phyloP scores from a whole-genome alignment of 1,140 invertebrate genomes.

The Coptotermes formosanus region DNA sequence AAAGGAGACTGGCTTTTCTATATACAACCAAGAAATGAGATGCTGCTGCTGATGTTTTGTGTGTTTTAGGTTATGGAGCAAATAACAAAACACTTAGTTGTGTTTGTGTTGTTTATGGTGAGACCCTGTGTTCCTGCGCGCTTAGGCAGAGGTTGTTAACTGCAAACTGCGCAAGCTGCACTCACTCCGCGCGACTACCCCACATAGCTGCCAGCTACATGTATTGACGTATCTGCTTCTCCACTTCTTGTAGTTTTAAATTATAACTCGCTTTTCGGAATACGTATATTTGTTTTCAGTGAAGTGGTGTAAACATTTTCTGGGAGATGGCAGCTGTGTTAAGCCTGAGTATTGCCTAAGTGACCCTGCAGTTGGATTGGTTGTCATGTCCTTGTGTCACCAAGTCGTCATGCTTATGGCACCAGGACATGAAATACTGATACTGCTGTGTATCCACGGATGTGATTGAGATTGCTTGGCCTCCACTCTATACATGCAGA shows the following conservation, averaged over 20 bases:
- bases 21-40: conserved; percentile 24
- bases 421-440: not conserved
- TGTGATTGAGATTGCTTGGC: not conserved
- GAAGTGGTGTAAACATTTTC: not conserved
- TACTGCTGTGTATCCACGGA: not conserved
- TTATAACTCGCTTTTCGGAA: not conserved
- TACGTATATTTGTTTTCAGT: not conserved
- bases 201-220: conserved; percentile 2
- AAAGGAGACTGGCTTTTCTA: conserved; percentile 31
- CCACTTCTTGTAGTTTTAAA: not conserved
- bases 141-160: conserved; percentile 13
- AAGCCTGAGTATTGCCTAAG: not conserved
- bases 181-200: conserved; percentile 1
- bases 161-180: conserved; percentile 5
- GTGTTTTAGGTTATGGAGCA: conserved; percentile 33
- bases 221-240: not conserved
- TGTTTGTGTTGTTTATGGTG: conserved; percentile 28
- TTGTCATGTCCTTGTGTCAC: not conserved
- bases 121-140: conserved; percentile 20
- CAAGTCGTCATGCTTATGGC: not conserved
- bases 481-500: not conserved
- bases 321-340: not conserved
- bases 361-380: not conserved
- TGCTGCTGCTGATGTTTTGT: conserved; percentile 30
- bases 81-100: conserved; percentile 24